These are phyloP conservation scores for Mimumesa dahlbomi DNA, from an alignment of 2,888 invertebrate genomes.

Conservation along the genomic window DNA sequence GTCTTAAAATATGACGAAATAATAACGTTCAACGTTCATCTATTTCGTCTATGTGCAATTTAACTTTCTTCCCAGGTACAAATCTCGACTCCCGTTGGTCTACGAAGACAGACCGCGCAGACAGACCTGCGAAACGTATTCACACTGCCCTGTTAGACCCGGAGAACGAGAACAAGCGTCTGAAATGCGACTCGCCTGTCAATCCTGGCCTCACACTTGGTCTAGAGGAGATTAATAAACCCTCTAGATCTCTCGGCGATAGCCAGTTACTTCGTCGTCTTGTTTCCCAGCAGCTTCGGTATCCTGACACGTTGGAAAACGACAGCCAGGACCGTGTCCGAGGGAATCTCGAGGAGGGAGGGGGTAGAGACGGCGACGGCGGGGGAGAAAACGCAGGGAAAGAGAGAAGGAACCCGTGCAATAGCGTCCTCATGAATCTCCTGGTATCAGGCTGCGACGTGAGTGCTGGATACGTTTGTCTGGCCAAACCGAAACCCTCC, in stretches of 20 bases:
- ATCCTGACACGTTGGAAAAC: slow-evolving; percentile 55
- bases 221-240: slow-evolving; percentile 58
- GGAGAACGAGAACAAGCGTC: slow-evolving; percentile 69
- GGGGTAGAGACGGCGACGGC: too few species aligned
- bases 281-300: slow-evolving; percentile 78
- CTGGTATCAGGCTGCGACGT: slow-evolving; percentile 97
- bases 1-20: neutral
- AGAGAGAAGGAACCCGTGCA: slow-evolving; percentile 79
- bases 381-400: slow-evolving; percentile 7
- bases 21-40: neutral
- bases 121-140: slow-evolving; percentile 70
- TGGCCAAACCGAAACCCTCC: slow-evolving; percentile 82
- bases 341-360: slow-evolving; percentile 66
- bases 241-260: slow-evolving; percentile 40
- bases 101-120: slow-evolving; percentile 41
- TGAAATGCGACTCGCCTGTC: slow-evolving; percentile 65
- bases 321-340: slow-evolving; percentile 76
- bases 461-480: slow-evolving; percentile 94
- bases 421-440: slow-evolving; percentile 95
- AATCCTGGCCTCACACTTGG: slow-evolving; percentile 27
- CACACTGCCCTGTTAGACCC: slow-evolving; percentile 61
- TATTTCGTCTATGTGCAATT: too few species aligned
- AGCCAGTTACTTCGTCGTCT: slow-evolving; percentile 83
- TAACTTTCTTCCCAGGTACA: slow-evolving; percentile 26
- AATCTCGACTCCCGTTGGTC: slow-evolving; percentile 49